These are phyloP conservation scores for Nettapus auritus DNA, from an alignment of 2,113 vertebrate species.

Conservation along the genomic window DNA sequence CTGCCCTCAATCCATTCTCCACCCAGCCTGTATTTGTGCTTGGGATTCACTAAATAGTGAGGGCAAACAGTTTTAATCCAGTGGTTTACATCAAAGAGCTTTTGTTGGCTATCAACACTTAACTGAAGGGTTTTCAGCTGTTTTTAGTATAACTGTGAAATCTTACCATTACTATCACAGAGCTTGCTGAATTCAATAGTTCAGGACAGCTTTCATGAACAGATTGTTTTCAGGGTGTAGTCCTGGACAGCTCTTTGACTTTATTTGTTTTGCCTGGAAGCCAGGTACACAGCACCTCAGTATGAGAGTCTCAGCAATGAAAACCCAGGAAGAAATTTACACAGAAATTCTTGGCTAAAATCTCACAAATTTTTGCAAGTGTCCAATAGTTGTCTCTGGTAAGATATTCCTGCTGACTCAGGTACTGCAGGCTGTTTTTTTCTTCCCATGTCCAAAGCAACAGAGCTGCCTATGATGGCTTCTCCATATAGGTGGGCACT, in stretches of 20 bases:
- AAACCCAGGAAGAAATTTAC: not conserved
- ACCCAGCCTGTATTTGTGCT: no score
- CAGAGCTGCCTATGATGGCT: not conserved
- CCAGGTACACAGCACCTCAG: not conserved
- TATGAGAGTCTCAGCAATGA: fast-evolving
- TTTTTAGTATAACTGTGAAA: not conserved
- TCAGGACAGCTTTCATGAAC: not conserved
- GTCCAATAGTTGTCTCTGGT: not conserved
- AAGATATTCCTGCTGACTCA: not conserved
- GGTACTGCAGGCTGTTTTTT: not conserved
- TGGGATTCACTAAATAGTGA: not conserved
- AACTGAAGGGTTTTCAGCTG: not conserved
- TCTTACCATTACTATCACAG: not conserved
- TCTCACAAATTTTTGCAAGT: not conserved
- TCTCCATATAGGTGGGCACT: fast-evolving
- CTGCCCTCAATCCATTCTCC: no score
- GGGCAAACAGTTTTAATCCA: not conserved
- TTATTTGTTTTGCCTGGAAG: not conserved
- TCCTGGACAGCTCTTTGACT: not conserved
- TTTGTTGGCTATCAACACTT: not conserved
- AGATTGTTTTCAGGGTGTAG: not conserved
- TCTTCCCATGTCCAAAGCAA: fast-evolving
- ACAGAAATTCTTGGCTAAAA: not conserved
- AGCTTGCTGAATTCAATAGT: not conserved
- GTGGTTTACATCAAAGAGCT: not conserved